A percentile compares a stretch with the other conserved stretches of the same genome.
Conservation (phyloP, 2,113 vertebrate genomes). For the Epinephelus fuscoguttatus region DNA sequence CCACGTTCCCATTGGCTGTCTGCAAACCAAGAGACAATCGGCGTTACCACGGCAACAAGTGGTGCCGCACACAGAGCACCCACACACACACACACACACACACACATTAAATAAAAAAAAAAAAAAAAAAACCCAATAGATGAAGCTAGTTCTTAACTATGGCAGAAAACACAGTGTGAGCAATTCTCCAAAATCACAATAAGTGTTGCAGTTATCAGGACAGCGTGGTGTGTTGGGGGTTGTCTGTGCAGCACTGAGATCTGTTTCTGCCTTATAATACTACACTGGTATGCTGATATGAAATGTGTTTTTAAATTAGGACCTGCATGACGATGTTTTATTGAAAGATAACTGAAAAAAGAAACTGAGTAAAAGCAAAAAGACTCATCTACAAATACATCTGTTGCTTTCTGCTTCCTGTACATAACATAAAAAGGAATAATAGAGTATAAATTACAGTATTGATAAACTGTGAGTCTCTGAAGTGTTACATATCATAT, state of each 20-base stretch:
- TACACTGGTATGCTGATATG: not conserved
- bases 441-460: constrained; percentile 11
- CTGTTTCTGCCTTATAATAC: not conserved
- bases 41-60: constrained; percentile 82
- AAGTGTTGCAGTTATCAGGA: constrained; percentile 46
- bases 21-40: constrained; percentile 83
- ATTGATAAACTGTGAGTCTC: constrained; percentile 22
- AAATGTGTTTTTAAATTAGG: constrained; percentile 6
- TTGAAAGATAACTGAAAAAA: not conserved
- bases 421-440: not conserved
- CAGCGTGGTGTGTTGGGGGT: not conserved
- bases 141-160: constrained; percentile 57
- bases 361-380: not conserved
- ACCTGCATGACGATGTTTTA: constrained; percentile 10
- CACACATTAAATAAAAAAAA: not conserved
- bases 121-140: constrained; percentile 25
- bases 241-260: not conserved
- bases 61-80: constrained; percentile 62
- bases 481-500: constrained; percentile 24
- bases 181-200: constrained; percentile 31
- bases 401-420: not conserved
- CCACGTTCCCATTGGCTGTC: constrained; percentile 98
- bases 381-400: constrained; percentile 37
- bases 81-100: constrained; percentile 24
- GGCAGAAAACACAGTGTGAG: constrained; percentile 49